Evolutionary conservation across 1,140 invertebrate species (phyloP), one percentile per base, ranked within the genome.

Genomic region (Mactra quadrangularis): DNA sequence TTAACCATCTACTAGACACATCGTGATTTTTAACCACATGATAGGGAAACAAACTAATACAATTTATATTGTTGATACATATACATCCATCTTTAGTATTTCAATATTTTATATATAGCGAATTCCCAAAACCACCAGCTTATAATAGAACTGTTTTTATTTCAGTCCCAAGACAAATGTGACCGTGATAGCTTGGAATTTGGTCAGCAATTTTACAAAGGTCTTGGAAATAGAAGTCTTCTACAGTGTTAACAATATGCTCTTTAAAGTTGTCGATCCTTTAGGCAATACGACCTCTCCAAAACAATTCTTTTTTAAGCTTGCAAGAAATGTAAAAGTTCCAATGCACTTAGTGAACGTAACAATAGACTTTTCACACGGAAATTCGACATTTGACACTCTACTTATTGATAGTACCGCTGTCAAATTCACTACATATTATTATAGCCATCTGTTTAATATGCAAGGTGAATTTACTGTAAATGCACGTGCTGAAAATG

Each of bases 201-300:
- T 45, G 35, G 66, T 81, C 31, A 81, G 64, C 41, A 55, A 45
- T 17, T 11, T 41, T 29, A 59, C 62, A 11, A 19, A 25, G 2
- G 41, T 31, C 9, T 3, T 81, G 3, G 11, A 19, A n/a, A 53
- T 81, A 11, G 53, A 68, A 3, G 77, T 81, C 1, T 29, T 81
- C 13, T 81, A 81, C 29, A 38, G 22, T 11, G n/a, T 71, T n/a
- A 81, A 81, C 77, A 71, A 60, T 35, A 71, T 81, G 11, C n/a
- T 7, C 17, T 81, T 81, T 38, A 13, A 31, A 13, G 66, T 71
- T n/a, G 53, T 6, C 22, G 27, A 57, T 35, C 31, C 38, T 0
- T 27, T 35, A 9, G 53, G 35, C 27, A 71, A 71, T 35, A 81
- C 77, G 7, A 71, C 77, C 22, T 33, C 66, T 1, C 15, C 29